Percentiles rank a stretch among this genome's conserved stretches.
Evolutionary conservation across 1,140 invertebrate genomes (phyloP).

Genomic region (Probaryconus sp.): DNA sequence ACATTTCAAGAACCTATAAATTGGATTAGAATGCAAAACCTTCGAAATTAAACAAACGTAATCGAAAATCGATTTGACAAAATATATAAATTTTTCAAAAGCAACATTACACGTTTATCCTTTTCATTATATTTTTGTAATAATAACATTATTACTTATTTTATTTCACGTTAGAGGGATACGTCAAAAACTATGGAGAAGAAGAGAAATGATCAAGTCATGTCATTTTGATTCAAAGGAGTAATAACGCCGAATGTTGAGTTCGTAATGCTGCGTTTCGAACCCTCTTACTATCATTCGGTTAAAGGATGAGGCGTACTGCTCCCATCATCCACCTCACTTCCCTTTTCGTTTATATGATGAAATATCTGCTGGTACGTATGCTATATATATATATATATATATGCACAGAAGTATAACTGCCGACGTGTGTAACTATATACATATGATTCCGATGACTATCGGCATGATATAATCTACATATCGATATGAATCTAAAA

Average conservation of each 20-base stretch:
- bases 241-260: slow-evolving; percentile 69
- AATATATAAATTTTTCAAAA: too few relatives aligned
- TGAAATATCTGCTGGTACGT: slow-evolving; percentile 63
- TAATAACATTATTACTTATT: slow-evolving; percentile 1
- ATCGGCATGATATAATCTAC: slow-evolving; percentile 45
- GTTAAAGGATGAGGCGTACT: slow-evolving; percentile 34
- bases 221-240: slow-evolving; percentile 69
- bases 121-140: too few relatives aligned
- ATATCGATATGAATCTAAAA: slow-evolving; percentile 40
- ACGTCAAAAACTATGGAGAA: not conserved
- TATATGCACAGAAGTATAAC: slow-evolving; percentile 16
- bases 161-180: not conserved
- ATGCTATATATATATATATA: slow-evolving; percentile 26
- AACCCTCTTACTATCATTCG: slow-evolving; percentile 40
- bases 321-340: slow-evolving; percentile 59
- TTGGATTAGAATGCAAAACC: too few relatives aligned
- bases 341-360: slow-evolving; percentile 57
- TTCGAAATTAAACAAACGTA: too few relatives aligned
- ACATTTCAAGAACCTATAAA: too few relatives aligned
- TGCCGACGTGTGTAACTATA: slow-evolving; percentile 13
- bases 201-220: slow-evolving; percentile 44
- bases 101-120: too few relatives aligned
- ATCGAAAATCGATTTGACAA: too few relatives aligned
- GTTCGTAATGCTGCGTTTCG: slow-evolving; percentile 47
- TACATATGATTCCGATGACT: slow-evolving; percentile 31